phyloP scores from a whole-genome alignment of 2,888 invertebrate species.

The Selenia dentaria region DNA sequence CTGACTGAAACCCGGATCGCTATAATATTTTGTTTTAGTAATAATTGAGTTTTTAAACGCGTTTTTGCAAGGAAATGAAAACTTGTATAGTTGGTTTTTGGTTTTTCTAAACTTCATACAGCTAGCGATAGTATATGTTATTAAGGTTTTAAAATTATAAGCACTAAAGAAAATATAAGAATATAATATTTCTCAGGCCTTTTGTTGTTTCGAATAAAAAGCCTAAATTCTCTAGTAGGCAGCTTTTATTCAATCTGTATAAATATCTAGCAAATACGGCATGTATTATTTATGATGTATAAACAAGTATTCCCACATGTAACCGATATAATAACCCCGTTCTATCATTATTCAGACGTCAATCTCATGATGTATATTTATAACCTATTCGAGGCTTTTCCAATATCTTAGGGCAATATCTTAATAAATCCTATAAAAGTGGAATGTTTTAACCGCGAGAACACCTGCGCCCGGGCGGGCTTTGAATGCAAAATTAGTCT shows the following conservation, averaged over 20 bases:
- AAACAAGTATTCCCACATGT: constrained; percentile 26
- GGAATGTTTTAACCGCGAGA: constrained; percentile 77
- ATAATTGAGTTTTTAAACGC: constrained; percentile 78
- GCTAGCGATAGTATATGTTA: background rate
- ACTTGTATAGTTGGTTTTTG: constrained; percentile 39
- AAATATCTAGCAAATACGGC: no score
- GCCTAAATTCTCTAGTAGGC: no score
- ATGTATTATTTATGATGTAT: no score
- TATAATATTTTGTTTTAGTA: constrained; percentile 78
- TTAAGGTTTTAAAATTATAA: no score
- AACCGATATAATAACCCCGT: constrained; percentile 30
- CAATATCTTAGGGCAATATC: constrained; percentile 75
- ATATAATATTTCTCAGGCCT: no score
- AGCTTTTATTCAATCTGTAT: no score
- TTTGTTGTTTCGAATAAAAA: no score
- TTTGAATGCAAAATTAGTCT: constrained; percentile 81
- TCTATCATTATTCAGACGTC: constrained; percentile 38
- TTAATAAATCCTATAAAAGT: constrained; percentile 83
- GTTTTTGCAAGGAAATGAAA: constrained; percentile 76
- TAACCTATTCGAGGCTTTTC: constrained; percentile 53
- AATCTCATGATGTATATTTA: constrained; percentile 19
- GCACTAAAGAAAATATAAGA: no score
- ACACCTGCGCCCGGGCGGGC: constrained; percentile 78
- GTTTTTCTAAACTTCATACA: constrained; percentile 8
- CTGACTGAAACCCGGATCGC: constrained; percentile 71